phyloP scores from a whole-genome alignment of 2,797 vertebrate genomes.

The Nannoperca australis region DNA sequence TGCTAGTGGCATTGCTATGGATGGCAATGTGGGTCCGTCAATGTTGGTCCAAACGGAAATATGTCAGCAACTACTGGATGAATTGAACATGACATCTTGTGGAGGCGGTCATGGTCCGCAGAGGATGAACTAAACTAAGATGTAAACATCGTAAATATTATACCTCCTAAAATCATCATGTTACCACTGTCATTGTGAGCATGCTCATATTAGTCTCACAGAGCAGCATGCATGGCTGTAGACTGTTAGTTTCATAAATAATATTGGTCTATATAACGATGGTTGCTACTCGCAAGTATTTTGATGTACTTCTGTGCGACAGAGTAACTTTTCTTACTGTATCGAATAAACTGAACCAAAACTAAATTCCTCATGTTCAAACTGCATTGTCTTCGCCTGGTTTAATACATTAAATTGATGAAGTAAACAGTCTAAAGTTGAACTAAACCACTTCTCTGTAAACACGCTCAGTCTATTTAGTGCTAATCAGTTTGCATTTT shows the following conservation, averaged over 20 bases:
- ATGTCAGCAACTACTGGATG: not conserved
- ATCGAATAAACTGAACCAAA: slow-evolving; percentile 14
- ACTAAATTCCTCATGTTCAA: not conserved
- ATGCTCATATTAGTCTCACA: not conserved
- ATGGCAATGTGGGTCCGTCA: not conserved
- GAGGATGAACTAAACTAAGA: not conserved
- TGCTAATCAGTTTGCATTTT: slow-evolving; percentile 54
- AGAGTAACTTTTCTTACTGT: not conserved
- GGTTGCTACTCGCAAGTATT: not conserved
- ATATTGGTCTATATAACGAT: too few species aligned
- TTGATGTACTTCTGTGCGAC: not conserved
- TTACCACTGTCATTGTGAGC: not conserved
- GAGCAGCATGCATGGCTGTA: not conserved
- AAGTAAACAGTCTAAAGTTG: slow-evolving; percentile 31
- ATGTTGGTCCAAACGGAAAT: not conserved
- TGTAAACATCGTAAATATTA: not conserved
- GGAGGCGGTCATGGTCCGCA: too few species aligned
- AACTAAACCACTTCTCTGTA: slow-evolving; percentile 27
- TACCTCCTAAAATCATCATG: not conserved
- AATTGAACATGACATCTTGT: not conserved
- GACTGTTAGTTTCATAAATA: not conserved
- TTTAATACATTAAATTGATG: slow-evolving; percentile 22
- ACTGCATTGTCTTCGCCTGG: not conserved
- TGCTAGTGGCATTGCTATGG: not conserved
- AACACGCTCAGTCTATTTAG: slow-evolving; percentile 15